A percentile compares a stretch with the other conserved stretches of the same genome.
phyloP scores from a whole-genome alignment of 2,797 vertebrate genomes.

The Takifugu ocellatus region DNA sequence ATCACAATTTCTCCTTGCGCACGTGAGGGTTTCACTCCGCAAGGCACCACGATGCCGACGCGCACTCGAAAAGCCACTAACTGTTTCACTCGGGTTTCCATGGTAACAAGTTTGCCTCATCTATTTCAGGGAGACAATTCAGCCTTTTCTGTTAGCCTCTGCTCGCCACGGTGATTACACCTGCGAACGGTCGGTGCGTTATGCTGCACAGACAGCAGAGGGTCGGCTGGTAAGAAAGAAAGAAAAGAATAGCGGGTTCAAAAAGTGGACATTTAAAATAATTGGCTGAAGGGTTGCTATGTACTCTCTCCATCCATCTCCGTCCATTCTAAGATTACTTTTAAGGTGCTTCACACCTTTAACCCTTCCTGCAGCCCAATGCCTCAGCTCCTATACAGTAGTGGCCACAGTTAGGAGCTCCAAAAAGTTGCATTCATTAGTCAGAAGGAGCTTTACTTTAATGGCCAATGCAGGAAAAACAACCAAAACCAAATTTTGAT shows the following conservation, averaged over 20 bases:
- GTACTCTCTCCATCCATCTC: not conserved
- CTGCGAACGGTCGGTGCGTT: conserved; percentile 40
- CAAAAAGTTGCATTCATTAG: too few species aligned
- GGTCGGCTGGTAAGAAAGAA: conserved; percentile 16
- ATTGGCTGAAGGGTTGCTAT: conserved; percentile 11
- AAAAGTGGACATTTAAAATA: conserved; percentile 4
- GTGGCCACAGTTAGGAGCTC: too few species aligned
- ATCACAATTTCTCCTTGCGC: not conserved
- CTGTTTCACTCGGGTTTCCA: conserved; percentile 67
- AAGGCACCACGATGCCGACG: not conserved
- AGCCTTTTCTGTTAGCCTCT: conserved; percentile 53
- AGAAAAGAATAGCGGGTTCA: conserved; percentile 7
- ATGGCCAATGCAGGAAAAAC: too few species aligned
- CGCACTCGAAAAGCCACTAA: conserved; percentile 31
- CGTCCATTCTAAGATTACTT: too few species aligned
- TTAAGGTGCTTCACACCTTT: too few species aligned
- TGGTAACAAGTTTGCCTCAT: conserved; percentile 70
- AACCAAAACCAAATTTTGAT: too few species aligned
- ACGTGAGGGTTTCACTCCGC: not conserved
- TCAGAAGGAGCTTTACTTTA: too few species aligned
- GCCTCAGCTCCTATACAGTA: too few species aligned
- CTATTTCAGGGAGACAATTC: conserved; percentile 69
- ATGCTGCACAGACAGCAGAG: conserved; percentile 29
- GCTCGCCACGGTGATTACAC: conserved; percentile 51
- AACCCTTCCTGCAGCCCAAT: too few species aligned